Percentiles rank a stretch among this genome's conserved stretches.
phyloP scores from a whole-genome alignment of 2,888 invertebrate genomes.

The Acrobasis consociella region DNA sequence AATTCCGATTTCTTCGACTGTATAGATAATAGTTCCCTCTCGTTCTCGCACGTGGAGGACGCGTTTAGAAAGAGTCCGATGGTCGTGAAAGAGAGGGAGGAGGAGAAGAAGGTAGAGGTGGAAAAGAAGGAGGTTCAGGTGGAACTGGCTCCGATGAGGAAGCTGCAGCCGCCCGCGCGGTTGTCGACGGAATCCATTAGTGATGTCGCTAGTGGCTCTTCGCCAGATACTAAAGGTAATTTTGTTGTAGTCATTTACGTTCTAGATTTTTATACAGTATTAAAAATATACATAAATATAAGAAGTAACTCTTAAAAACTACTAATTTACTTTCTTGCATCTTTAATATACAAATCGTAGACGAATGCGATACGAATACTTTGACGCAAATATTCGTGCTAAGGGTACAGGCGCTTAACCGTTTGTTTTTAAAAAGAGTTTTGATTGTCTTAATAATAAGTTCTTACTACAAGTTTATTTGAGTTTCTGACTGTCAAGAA shows the following conservation, averaged over 20 bases:
- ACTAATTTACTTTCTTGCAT: too few species aligned
- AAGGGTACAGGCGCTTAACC: too few species aligned
- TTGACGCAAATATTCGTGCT: too few species aligned
- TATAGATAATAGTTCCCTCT: constrained; percentile 77
- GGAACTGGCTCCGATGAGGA: constrained; percentile 44
- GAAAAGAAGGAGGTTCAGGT: constrained; percentile 52
- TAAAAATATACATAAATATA: too few species aligned
- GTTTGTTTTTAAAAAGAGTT: too few species aligned
- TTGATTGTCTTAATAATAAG: too few species aligned
- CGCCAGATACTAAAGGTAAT: constrained; percentile 83
- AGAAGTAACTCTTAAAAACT: too few species aligned
- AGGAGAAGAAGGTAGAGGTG: constrained; percentile 54
- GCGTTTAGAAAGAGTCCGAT: constrained; percentile 76
- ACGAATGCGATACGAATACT: too few species aligned
- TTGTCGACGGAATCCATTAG: constrained; percentile 85
- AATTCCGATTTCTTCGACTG: constrained; percentile 79
- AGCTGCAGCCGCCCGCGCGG: constrained; percentile 67
- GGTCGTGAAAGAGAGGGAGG: constrained; percentile 62
- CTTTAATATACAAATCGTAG: too few species aligned
- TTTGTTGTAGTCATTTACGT: neutral
- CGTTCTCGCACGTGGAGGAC: constrained; percentile 76
- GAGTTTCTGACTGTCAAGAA: too few species aligned
- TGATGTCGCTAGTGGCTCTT: constrained; percentile 85
- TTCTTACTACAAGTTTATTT: too few species aligned
- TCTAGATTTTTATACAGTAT: too few species aligned